Evolutionary conservation across 2,888 invertebrate genomes (phyloP).

Genomic region (Blera fallax): DNA sequence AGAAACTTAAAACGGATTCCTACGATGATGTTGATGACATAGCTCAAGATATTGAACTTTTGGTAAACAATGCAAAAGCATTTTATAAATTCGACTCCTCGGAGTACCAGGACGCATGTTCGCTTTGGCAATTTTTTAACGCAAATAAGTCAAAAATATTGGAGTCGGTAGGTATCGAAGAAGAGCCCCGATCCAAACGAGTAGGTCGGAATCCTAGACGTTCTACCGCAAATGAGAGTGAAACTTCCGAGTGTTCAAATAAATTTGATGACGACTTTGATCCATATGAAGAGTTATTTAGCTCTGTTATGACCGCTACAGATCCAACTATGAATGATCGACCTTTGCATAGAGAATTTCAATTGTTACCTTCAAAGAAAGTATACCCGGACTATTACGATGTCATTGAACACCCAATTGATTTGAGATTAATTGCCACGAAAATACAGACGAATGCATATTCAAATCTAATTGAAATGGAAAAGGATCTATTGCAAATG

Average conservation of each 20-base stretch:
- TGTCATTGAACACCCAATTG: conserved; percentile 96
- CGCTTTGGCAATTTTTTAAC: conserved; percentile 92
- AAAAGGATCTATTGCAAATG: conserved; percentile 94
- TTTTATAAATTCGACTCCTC: conserved; percentile 94
- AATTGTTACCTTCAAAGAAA: conserved; percentile 94
- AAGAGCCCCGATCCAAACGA: conserved; percentile 78
- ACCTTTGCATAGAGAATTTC: conserved; percentile 93
- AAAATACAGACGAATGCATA: conserved; percentile 95
- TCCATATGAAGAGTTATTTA: conserved; percentile 94
- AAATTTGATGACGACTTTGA: conserved; percentile 89
- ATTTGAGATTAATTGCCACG: conserved; percentile 94
- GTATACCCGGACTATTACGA: conserved; percentile 98
- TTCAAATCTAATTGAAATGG: conserved; percentile 89
- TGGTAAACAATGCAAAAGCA: conserved; percentile 96
- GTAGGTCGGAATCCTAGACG: conserved; percentile 79
- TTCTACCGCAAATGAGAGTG: conserved; percentile 81
- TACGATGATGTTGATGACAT: conserved; percentile 97
- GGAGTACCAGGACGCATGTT: conserved; percentile 94
- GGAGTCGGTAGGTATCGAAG: conserved; percentile 79
- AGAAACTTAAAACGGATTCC: conserved; percentile 97
- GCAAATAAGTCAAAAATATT: conserved; percentile 80
- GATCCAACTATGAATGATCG: conserved; percentile 88
- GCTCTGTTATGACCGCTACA: conserved; percentile 92
- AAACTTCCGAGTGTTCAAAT: conserved; percentile 88
- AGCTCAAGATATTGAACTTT: conserved; percentile 93